Base-by-base conservation (phyloP, 2,888 invertebrate species). In the Diloba caeruleocephala region DNA sequence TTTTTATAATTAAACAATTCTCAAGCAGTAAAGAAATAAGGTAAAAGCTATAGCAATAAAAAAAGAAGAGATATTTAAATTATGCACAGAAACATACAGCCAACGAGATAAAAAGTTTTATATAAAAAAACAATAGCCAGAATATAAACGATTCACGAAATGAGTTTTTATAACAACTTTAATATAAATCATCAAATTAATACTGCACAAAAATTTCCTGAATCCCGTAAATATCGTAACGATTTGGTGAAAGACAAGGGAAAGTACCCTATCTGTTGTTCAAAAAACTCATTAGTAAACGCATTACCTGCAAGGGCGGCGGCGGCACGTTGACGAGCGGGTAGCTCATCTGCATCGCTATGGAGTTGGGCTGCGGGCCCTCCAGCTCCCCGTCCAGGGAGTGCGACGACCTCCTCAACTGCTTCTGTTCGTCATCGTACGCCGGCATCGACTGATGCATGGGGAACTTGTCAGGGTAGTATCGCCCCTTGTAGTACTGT, bases 271-370 rank as follows among this genome's bases (percentile, higher is more conserved):
- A 21, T 28, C 5, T 12, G 0, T 65, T 60, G 61, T 61, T 61
- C 60, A 48, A 53, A 66, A 57, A 62, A 49, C 54, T 44, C 37
- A 14, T 19, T 10, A 6, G 1, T 9, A 58, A 14, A 14, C 38
- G 25, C 2, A 13, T 64, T 83, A 93, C 92, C 92, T 91, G 89
- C 52, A 93, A 26, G 2, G 92, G 90, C 49, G 93, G 92, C 67
- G 93, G 93, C 55, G 93, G 93, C 31, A 87, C 94, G 68, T 95
- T 94, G 67, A 95, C 95, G 64, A 95, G 88, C 58, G 95, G 95
- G 66, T 95, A 95, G 73, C 92, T 94, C 95, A 95, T 94, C 88
- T 95, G 94, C 90, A 95, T 84, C 78, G 94, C 95, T 71, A 95
- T 95, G 53, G 95, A 95, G 86, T 95, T 95, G 1, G 94, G 93